A percentile compares a stretch with the other conserved stretches of the same genome.
phyloP scores from a whole-genome alignment of 2,797 vertebrate genomes.

The Odontamblyopus rebecca region DNA sequence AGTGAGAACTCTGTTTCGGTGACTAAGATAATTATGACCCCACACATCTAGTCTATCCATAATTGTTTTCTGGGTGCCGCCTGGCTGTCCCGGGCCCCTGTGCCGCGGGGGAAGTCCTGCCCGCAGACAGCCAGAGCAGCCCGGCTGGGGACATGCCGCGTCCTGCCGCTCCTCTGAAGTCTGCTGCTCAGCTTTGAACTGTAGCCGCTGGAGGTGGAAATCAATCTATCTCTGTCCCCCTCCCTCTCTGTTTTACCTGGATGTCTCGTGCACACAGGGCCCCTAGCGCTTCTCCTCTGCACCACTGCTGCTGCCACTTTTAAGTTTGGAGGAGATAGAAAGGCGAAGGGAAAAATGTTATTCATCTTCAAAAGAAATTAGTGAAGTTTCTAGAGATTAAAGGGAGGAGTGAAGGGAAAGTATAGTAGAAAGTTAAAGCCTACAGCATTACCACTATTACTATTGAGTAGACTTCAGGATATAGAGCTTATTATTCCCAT shows the following conservation, averaged over 20 bases:
- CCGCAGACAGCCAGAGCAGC: conserved; percentile 72
- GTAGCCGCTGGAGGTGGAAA: conserved; percentile 75
- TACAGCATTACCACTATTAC: not conserved
- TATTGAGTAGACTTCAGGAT: not conserved
- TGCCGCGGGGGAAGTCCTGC: conserved; percentile 77
- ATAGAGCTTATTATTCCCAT: not conserved
- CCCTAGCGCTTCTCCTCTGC: conserved; percentile 42
- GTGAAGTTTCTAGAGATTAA: conserved; percentile 70
- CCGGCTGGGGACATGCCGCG: conserved; percentile 74
- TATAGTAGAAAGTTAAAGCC: conserved; percentile 10
- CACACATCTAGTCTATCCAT: conserved; percentile 52
- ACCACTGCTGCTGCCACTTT: conserved; percentile 56
- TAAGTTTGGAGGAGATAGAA: conserved; percentile 68
- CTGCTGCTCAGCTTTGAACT: conserved; percentile 76
- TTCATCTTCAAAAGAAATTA: conserved; percentile 74
- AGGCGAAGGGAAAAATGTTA: conserved; percentile 60
- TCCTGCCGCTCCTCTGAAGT: conserved; percentile 80
- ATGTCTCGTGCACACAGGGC: conserved; percentile 38
- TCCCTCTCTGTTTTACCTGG: conserved; percentile 18
- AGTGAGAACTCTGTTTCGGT: not conserved
- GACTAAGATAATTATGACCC: conserved; percentile 39
- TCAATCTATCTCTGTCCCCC: conserved; percentile 65
- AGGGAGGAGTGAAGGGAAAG: conserved; percentile 33
- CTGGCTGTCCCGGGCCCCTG: conserved; percentile 69
- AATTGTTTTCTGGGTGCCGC: conserved; percentile 77